Evolutionary conservation across 2,113 vertebrate genomes (phyloP).

Genomic region (Pelobates fuscus): DNA sequence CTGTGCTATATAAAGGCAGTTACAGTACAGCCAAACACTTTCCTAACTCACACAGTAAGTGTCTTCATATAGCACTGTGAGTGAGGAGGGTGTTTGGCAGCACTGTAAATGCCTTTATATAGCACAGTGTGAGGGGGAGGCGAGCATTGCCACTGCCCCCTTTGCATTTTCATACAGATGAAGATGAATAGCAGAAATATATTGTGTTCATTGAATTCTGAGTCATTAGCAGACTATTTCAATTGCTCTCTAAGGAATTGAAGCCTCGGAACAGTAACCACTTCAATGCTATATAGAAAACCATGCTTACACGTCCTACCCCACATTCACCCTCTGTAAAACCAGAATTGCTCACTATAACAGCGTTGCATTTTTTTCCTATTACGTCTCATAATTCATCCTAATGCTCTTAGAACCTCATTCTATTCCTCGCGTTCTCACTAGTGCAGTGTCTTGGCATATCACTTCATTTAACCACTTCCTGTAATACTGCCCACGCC

Average conservation of each 20-base stretch:
- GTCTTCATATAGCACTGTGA: no score
- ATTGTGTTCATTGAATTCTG: constrained; percentile 4
- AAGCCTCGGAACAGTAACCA: not conserved
- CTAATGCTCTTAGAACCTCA: no score
- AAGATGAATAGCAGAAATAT: constrained; percentile 1
- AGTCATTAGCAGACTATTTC: not conserved
- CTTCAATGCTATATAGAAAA: not conserved
- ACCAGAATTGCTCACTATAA: no score
- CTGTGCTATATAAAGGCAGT: not conserved
- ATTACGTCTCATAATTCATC: no score
- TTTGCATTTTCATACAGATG: not conserved
- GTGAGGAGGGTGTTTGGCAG: no score
- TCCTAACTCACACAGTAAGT: no score
- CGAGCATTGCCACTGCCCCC: not conserved
- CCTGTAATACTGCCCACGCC: no score
- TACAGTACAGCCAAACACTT: not conserved
- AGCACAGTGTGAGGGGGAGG: not conserved
- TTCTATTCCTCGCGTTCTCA: no score
- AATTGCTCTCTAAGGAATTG: not conserved
- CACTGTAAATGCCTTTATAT: not conserved
- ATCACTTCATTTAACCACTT: no score
- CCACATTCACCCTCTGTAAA: no score
- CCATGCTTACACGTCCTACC: not conserved
- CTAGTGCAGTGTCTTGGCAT: no score
- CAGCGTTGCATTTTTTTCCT: no score